phyloP scores from a whole-genome alignment of 1,140 invertebrate species.

The Pogonus chalceus region DNA sequence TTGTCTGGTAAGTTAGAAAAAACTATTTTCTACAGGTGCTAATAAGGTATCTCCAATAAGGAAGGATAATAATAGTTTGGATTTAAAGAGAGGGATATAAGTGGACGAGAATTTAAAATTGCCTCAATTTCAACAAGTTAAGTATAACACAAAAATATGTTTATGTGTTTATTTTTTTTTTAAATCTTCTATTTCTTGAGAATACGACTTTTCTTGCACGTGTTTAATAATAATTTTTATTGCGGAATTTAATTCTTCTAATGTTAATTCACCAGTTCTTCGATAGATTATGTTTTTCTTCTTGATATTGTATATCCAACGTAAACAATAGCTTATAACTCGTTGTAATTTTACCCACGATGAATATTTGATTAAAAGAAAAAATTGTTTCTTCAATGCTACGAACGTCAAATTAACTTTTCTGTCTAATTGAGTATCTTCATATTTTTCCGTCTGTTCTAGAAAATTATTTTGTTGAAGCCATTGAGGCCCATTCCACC shows the following conservation, averaged over 20 bases:
- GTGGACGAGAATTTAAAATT: constrained; percentile 19
- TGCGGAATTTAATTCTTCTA: background rate
- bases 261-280: background rate
- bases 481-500: constrained; percentile 17
- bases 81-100: constrained; percentile 18
- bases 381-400: background rate
- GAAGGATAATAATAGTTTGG: constrained; percentile 18
- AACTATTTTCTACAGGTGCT: constrained; percentile 15
- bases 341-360: constrained; percentile 6
- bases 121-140: constrained; percentile 17
- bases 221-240: constrained; percentile 8
- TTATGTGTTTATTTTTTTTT: background rate
- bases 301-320: constrained; percentile 3
- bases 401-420: background rate
- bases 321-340: constrained; percentile 11
- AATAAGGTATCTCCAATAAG: constrained; percentile 17
- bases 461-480: constrained; percentile 7
- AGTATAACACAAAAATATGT: constrained; percentile 9
- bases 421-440: background rate
- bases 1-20: background rate
- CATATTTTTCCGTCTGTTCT: background rate
- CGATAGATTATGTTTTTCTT: background rate
- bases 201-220: constrained; percentile 9
- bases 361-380: constrained; percentile 3
- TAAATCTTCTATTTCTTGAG: constrained; percentile 11